Evolutionary conservation across 2,113 vertebrate genomes (phyloP).

Genomic region (Menura novaehollandiae): DNA sequence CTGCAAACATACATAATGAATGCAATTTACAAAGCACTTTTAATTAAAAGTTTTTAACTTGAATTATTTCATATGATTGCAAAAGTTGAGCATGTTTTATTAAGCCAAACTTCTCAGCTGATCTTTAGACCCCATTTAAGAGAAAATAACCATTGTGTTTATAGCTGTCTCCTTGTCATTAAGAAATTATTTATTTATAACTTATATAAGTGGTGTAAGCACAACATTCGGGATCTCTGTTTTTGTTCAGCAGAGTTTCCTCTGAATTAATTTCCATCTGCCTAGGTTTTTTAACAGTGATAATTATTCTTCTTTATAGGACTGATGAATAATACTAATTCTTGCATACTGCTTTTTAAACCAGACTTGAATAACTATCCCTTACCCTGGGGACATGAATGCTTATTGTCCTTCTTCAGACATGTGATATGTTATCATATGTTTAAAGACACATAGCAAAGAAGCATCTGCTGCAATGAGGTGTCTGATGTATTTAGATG

Average conservation of each 20-base stretch:
- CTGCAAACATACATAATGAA: constrained; percentile 52
- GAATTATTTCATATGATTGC: not conserved
- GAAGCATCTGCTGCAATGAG: not conserved
- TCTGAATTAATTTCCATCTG: not conserved
- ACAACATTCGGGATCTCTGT: not conserved
- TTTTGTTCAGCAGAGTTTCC: constrained; percentile 15
- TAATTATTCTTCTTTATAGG: not conserved
- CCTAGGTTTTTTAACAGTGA: not conserved
- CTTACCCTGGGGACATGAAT: not conserved
- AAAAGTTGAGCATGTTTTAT: not conserved
- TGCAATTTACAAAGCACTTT: constrained; percentile 47
- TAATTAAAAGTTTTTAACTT: constrained; percentile 49
- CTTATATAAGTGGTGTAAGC: not conserved
- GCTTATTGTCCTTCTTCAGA: not conserved
- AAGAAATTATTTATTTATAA: constrained; percentile 32
- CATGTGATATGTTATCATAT: not conserved
- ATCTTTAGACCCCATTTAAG: constrained; percentile 31
- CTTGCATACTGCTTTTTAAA: not conserved
- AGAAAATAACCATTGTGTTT: not conserved
- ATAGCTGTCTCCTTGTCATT: constrained; percentile 20
- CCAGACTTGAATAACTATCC: not conserved
- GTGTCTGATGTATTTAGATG: not conserved
- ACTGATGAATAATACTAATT: not conserved
- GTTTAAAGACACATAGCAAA: not conserved
- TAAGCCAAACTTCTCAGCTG: not conserved